Conservation (phyloP, 1,140 invertebrate species). For the Apolygus lucorum region DNA sequence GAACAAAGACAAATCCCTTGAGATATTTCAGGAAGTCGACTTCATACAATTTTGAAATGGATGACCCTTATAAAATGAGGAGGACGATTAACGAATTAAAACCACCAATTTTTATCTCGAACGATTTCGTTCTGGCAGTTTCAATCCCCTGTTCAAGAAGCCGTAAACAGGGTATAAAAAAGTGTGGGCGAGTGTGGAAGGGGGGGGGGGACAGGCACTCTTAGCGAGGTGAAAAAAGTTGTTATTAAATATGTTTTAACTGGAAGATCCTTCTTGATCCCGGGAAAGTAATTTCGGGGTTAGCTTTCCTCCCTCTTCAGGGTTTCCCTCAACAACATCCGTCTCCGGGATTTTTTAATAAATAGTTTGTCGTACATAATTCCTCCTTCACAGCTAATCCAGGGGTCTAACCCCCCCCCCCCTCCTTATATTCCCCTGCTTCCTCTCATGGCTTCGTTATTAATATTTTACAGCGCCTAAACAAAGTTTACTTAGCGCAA, state of each 20-base stretch:
- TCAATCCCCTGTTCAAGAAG: not conserved
- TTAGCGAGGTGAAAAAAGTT: not conserved
- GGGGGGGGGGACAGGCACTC: not conserved
- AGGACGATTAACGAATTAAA: not conserved
- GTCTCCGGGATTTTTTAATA: constrained; percentile 21
- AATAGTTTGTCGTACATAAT: constrained; percentile 23
- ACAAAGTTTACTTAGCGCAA: constrained; percentile 23
- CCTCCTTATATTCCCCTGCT: not conserved
- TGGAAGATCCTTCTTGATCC: constrained; percentile 17
- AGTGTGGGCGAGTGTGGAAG: not conserved
- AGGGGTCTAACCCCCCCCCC: too few relatives aligned
- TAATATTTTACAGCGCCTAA: constrained; percentile 22
- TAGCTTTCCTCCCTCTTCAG: constrained; percentile 9
- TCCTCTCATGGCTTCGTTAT: not conserved
- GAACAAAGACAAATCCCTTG: too few relatives aligned
- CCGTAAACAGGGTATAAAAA: not conserved
- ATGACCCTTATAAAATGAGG: too few relatives aligned
- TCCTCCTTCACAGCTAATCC: constrained; percentile 23
- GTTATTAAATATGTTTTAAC: constrained; percentile 24
- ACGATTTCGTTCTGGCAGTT: too few relatives aligned
- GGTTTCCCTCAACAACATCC: not conserved
- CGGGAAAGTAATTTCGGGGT: constrained; percentile 14
- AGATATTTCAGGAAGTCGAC: too few relatives aligned
- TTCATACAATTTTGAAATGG: too few relatives aligned
- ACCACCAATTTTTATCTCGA: not conserved